Percentiles rank a stretch among this genome's conserved stretches.
Conservation (phyloP, 2,113 vertebrate genomes). For the Aegypius monachus region DNA sequence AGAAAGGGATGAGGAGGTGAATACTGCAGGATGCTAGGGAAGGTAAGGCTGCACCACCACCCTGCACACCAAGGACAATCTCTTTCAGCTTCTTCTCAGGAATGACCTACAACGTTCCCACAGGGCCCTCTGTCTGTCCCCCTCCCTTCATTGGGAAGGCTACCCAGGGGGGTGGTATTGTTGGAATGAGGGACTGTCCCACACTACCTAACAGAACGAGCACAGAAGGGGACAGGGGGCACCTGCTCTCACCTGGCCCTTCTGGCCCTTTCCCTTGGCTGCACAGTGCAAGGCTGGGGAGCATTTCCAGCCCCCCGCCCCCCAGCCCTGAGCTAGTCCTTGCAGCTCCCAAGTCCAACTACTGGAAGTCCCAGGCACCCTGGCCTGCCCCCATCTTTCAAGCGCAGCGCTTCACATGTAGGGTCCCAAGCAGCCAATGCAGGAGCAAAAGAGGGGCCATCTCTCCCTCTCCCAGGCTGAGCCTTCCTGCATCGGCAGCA, state of each 20-base stretch:
- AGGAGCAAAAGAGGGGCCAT: not conserved
- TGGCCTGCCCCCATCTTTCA: accelerated
- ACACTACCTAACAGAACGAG: not conserved
- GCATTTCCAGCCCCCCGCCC: accelerated
- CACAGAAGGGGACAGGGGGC: not conserved
- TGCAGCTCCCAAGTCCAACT: not conserved
- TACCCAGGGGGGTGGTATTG: accelerated
- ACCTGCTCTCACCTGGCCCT: not conserved
- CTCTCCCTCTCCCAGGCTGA: not conserved
- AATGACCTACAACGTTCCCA: not conserved
- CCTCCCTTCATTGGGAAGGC: not conserved
- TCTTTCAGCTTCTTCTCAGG: constrained; percentile 69
- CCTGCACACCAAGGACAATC: accelerated
- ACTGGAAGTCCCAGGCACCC: not conserved
- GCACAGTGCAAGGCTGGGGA: not conserved
- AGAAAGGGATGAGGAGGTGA: not conserved
- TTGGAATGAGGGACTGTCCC: not conserved
- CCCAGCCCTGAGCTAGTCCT: accelerated
- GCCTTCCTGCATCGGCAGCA: not conserved
- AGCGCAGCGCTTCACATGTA: accelerated
- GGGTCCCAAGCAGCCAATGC: accelerated
- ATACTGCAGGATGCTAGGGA: not conserved
- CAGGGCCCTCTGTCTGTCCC: not conserved
- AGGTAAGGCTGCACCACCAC: not conserved
- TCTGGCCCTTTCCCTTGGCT: not conserved